Base-by-base conservation (phyloP, 2,797 vertebrate species). In the Betta splendens region DNA sequence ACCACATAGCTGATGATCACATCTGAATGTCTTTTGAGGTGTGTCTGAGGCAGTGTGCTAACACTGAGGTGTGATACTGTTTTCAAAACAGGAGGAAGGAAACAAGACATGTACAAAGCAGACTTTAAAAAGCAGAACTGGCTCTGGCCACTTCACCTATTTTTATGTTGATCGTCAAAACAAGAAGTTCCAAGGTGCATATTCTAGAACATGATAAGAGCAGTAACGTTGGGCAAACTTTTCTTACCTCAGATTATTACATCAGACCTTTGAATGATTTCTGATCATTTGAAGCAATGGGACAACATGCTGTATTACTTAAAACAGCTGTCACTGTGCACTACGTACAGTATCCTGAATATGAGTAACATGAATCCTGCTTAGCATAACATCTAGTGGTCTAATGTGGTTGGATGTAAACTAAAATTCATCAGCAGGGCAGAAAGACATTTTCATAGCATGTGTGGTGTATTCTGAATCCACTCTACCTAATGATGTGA, bases 101-200 rank as follows among this genome's bases (percentile, higher is more conserved):
- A 86, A 64, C 56, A 2, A 46, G 52, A 39, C 70, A 70, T 85
- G 68, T 78, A 64, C 49, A 81, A 89, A 85, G 44, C 54, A 58
- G 29, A 42, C 38, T 58, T 69, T 31, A 76, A 54, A 88, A 85
- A 87, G 75, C 56, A 70, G 83, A 87, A 89, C 54, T 58, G 17
- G 42, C 22, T 21, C 22, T 17, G 16, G 22, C 45, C 43, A 54
- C 50, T 68, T 83, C 22, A 4, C 28, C 9, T 31, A 4, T 49
- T 53, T 68, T 28, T 47, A 44, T 55, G 53, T 32, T 18, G 36
- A 21, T 40, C 36, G 21, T 43, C 11, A 29, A 52, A 80, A 63
- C 32, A 55, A 62, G 76, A 81, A 80, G 60, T 43, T 38, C 2
- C 33, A 13, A 40, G 28, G 28, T 59, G 54, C 20, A 49, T 10